These are phyloP conservation scores for Bubalus kerabau DNA, from an alignment of 2,113 vertebrate species.

Conservation along the genomic window DNA sequence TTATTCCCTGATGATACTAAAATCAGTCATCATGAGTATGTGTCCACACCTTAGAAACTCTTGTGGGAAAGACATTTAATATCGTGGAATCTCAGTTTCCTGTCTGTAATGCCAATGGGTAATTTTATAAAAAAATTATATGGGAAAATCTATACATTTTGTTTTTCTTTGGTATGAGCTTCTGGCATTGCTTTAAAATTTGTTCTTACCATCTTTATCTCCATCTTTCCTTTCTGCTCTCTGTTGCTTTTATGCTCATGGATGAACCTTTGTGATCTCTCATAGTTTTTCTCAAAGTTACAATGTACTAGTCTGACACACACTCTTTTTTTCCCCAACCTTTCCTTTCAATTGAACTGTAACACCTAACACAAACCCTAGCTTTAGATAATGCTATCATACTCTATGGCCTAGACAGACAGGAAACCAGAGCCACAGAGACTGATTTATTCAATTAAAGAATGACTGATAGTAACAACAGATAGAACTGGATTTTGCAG, in stretches of 20 bases:
- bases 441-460: conserved; percentile 55
- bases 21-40: neutral
- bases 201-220: neutral
- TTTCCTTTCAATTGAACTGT: conserved; percentile 12
- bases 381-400: neutral
- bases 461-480: conserved; percentile 27
- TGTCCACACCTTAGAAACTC: neutral
- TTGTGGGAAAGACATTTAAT: neutral
- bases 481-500: conserved; percentile 39
- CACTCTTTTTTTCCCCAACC: neutral
- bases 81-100: neutral
- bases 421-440: conserved; percentile 41
- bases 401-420: neutral
- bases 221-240: neutral
- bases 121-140: neutral
- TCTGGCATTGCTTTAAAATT: neutral
- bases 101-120: neutral
- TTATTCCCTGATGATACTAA: neutral
- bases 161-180: neutral
- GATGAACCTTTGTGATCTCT: neutral
- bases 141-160: neutral
- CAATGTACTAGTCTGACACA: neutral
- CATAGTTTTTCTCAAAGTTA: neutral
- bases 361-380: neutral
- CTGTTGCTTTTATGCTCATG: neutral